These are phyloP conservation scores for Neotoma lepida DNA, from an alignment of 2,113 vertebrate species.

Conservation along the genomic window DNA sequence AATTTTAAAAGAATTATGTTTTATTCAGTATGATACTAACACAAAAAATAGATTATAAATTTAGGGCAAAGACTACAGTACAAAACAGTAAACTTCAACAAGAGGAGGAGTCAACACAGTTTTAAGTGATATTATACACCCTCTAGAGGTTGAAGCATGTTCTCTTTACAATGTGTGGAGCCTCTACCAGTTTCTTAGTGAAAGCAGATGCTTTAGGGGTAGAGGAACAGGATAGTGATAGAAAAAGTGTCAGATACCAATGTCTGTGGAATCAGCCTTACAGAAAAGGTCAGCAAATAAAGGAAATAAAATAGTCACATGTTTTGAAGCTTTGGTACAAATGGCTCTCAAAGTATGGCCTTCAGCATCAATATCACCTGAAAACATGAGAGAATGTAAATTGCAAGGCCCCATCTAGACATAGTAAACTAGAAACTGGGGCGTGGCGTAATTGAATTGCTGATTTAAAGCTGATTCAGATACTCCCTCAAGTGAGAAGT, in stretches of 20 bases:
- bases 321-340: background rate
- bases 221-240: background rate
- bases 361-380: background rate
- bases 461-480: background rate
- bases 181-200: background rate
- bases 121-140: background rate
- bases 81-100: background rate
- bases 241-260: background rate
- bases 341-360: background rate
- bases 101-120: background rate
- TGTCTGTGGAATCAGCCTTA: background rate
- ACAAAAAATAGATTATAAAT: constrained; percentile 43
- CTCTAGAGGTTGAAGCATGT: background rate
- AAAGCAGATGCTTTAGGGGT: background rate
- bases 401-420: background rate
- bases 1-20: background rate
- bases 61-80: background rate
- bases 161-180: background rate
- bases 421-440: background rate
- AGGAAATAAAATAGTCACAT: background rate
- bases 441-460: background rate
- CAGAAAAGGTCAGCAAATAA: constrained; percentile 11
- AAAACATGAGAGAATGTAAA: constrained; percentile 11
- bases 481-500: background rate
- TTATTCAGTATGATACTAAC: background rate